Conservation (phyloP, 2,797 vertebrate species). For the Chromobotia macracanthus region DNA sequence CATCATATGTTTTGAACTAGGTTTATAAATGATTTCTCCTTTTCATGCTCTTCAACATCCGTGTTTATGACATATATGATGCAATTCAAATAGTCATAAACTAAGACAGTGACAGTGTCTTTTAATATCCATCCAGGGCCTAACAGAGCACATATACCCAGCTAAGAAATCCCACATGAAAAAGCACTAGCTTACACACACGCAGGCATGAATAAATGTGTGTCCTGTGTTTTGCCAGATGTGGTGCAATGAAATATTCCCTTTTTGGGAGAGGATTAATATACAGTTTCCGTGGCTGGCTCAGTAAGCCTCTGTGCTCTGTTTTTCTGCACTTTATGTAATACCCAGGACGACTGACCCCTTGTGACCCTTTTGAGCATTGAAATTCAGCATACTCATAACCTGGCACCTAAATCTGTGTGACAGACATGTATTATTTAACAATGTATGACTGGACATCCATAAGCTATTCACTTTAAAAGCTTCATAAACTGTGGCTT, state of each 20-base stretch:
- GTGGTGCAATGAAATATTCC: slow-evolving; percentile 36
- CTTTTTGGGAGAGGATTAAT: slow-evolving; percentile 31
- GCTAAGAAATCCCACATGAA: slow-evolving; percentile 12
- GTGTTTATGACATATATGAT: no score
- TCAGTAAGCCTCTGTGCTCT: slow-evolving; percentile 29
- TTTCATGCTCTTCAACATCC: neutral
- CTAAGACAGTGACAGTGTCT: neutral
- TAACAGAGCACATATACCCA: slow-evolving; percentile 17
- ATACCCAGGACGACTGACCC: slow-evolving; percentile 17
- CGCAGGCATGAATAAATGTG: slow-evolving; percentile 10
- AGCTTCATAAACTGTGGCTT: neutral
- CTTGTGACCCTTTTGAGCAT: slow-evolving; percentile 27
- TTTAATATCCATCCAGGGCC: slow-evolving; percentile 13
- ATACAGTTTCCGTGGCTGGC: slow-evolving; percentile 2
- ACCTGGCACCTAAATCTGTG: neutral
- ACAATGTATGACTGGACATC: neutral
- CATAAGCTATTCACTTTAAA: neutral
- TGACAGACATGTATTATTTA: slow-evolving; percentile 10
- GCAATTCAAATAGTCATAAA: no score
- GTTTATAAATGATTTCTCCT: neutral
- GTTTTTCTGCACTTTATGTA: slow-evolving; percentile 13
- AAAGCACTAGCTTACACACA: slow-evolving; percentile 12
- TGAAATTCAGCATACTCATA: slow-evolving; percentile 22
- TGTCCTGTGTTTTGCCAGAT: slow-evolving; percentile 48
- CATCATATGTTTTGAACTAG: neutral